These are phyloP conservation scores for Cremastobaeus sp. DNA, from an alignment of 2,888 invertebrate species.

Conservation along the genomic window DNA sequence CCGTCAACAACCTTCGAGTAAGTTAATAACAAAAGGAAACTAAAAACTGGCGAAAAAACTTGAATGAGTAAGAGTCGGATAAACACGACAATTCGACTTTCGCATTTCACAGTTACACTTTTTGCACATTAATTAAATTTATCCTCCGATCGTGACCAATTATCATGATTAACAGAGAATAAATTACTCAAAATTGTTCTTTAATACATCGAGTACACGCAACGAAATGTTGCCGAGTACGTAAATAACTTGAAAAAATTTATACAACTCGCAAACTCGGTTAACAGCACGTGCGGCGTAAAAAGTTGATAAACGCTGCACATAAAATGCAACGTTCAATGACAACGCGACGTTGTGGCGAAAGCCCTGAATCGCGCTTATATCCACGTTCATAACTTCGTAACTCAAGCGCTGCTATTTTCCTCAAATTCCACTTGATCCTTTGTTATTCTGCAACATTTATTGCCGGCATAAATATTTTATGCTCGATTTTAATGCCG, in stretches of 20 bases:
- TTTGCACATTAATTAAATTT: conserved; percentile 26
- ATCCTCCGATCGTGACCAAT: conserved; percentile 2
- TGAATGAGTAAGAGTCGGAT: not conserved
- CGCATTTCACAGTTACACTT: conserved; percentile 7
- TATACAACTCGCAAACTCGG: conserved; percentile 29
- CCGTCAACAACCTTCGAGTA: no score
- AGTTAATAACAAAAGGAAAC: no score
- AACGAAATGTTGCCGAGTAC: conserved; percentile 19
- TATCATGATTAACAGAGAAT: conserved; percentile 14
- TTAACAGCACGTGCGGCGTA: conserved; percentile 18
- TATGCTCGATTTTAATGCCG: conserved; percentile 17
- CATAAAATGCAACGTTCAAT: conserved; percentile 21
- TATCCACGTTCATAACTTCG: conserved; percentile 10
- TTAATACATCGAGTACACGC: conserved; percentile 15
- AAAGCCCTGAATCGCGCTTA: conserved; percentile 15
- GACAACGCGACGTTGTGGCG: conserved; percentile 13
- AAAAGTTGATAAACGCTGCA: conserved; percentile 24
- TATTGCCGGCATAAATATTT: conserved; percentile 31
- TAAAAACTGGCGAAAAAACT: no score
- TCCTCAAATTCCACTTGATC: conserved; percentile 30
- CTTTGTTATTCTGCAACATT: conserved; percentile 28
- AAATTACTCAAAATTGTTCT: conserved; percentile 14
- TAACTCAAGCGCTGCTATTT: conserved; percentile 20
- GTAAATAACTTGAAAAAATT: conserved; percentile 27
- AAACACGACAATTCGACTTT: not conserved